phyloP scores from a whole-genome alignment of 2,113 vertebrate genomes.

The Nyctereutes procyonoides region DNA sequence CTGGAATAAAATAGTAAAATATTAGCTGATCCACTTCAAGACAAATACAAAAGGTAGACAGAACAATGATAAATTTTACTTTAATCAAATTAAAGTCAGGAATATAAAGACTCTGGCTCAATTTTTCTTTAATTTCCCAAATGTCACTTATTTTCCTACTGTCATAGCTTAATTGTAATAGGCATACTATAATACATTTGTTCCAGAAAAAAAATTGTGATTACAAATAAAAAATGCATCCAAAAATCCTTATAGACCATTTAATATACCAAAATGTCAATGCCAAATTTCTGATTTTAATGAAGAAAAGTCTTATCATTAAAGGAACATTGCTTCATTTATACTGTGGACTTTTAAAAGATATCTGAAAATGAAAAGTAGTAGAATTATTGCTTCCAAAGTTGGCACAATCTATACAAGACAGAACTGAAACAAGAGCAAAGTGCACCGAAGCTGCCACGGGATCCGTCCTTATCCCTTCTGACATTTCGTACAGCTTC shows the following conservation, averaged over 20 bases:
- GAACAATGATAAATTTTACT: conserved; percentile 50
- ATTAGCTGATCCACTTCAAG: conserved; percentile 47
- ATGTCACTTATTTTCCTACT: conserved; percentile 17
- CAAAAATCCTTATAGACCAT: background rate
- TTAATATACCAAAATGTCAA: background rate
- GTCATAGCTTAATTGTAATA: background rate
- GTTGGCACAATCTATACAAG: conserved; percentile 43
- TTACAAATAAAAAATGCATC: conserved; percentile 25
- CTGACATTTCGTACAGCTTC: background rate
- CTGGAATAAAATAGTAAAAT: conserved; percentile 37
- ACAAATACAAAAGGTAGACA: conserved; percentile 30
- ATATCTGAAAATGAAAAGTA: conserved; percentile 49
- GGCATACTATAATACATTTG: background rate
- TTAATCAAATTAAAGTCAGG: conserved; percentile 60
- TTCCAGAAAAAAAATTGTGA: background rate
- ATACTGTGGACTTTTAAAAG: conserved; percentile 61
- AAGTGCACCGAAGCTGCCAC: background rate
- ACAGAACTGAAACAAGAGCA: conserved; percentile 12
- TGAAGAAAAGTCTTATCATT: conserved; percentile 58
- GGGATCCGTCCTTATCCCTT: background rate
- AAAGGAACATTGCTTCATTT: conserved; percentile 37
- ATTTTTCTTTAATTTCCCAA: conserved; percentile 52
- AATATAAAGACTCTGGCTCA: conserved; percentile 43
- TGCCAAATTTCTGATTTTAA: conserved; percentile 65
- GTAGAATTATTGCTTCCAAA: conserved; percentile 74